Evolutionary conservation across 2,888 invertebrate species (phyloP).

Genomic region (Noctua janthe): DNA sequence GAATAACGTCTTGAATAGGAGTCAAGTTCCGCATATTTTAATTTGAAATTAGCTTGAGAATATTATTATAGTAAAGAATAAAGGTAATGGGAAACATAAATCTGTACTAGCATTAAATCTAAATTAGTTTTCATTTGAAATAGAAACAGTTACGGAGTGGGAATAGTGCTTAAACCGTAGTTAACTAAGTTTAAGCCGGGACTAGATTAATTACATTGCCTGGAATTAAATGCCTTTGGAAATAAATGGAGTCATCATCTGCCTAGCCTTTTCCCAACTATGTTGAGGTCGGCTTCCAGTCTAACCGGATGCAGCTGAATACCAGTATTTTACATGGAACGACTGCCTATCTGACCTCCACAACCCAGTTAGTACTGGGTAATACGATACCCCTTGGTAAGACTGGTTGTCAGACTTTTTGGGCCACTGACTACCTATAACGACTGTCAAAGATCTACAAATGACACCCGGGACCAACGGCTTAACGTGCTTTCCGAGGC

Average conservation of each 20-base stretch:
- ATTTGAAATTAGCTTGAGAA: conserved; percentile 34
- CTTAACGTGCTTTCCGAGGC: too few relatives aligned
- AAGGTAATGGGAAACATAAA: conserved; percentile 33
- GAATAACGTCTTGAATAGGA: conserved; percentile 31
- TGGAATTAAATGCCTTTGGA: conserved; percentile 20
- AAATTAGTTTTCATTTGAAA: conserved; percentile 33
- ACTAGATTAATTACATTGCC: conserved; percentile 22
- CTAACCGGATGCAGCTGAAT: too few relatives aligned
- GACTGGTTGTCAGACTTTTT: too few relatives aligned
- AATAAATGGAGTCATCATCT: conserved; percentile 3
- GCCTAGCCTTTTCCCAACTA: too few relatives aligned
- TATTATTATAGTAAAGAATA: conserved; percentile 9
- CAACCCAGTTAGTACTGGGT: too few relatives aligned
- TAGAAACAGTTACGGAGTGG: conserved; percentile 15
- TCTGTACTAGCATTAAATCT: conserved; percentile 28
- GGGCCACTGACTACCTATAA: too few relatives aligned
- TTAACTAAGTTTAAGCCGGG: conserved; percentile 20
- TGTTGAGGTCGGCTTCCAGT: too few relatives aligned
- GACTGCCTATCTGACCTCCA: too few relatives aligned
- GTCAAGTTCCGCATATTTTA: conserved; percentile 48
- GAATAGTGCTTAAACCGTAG: conserved; percentile 19
- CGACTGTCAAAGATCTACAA: too few relatives aligned
- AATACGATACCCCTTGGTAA: too few relatives aligned
- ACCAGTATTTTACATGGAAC: too few relatives aligned
- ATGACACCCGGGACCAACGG: too few relatives aligned